These are phyloP conservation scores for Caenorhabditis uteleia DNA, from an alignment of 2,888 invertebrate species.

Conservation along the genomic window DNA sequence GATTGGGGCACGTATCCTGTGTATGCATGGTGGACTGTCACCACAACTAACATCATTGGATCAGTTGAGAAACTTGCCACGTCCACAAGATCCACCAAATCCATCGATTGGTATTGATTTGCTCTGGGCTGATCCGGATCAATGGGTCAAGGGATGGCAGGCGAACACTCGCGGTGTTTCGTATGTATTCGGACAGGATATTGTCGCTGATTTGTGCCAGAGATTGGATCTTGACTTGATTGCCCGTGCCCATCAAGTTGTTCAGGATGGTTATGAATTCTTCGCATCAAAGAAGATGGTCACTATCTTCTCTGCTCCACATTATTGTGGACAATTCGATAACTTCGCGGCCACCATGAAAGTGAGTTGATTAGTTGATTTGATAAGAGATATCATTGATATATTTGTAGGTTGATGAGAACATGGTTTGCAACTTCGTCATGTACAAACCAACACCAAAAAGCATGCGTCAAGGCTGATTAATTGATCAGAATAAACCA, in stretches of 20 bases:
- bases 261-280: constrained; percentile 75
- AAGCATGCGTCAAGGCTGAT: too few species aligned
- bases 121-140: constrained; percentile 55
- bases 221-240: constrained; percentile 73
- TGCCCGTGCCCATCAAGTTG: constrained; percentile 71
- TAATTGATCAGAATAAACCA: too few species aligned
- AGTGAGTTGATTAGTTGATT: too few species aligned
- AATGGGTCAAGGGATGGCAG: constrained; percentile 57
- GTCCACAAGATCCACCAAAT: constrained; percentile 64
- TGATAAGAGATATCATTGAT: too few species aligned
- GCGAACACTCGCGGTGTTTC: constrained; percentile 73
- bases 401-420: too few species aligned
- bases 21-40: constrained; percentile 66
- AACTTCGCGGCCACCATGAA: constrained; percentile 61
- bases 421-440: too few species aligned
- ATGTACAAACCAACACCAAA: too few species aligned
- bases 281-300: constrained; percentile 69
- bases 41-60: constrained; percentile 54
- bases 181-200: constrained; percentile 74
- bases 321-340: constrained; percentile 65
- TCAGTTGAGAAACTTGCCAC: constrained; percentile 57
- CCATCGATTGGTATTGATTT: constrained; percentile 62
- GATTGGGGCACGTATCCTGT: constrained; percentile 59
- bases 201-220: constrained; percentile 73
- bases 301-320: constrained; percentile 61